phyloP scores from a whole-genome alignment of 2,797 vertebrate species.

The Chromis chromis region DNA sequence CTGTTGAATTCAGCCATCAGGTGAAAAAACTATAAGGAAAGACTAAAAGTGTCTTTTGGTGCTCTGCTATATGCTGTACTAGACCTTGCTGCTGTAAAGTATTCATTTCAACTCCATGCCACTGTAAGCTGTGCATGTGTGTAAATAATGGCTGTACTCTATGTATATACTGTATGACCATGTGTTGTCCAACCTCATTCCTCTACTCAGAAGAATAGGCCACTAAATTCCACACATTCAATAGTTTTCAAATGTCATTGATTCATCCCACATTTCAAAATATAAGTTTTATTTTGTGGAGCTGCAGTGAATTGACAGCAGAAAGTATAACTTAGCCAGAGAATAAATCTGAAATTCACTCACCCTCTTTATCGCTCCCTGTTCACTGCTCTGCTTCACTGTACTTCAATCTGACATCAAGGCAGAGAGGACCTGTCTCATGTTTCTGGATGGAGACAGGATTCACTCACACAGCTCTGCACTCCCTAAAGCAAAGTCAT shows the following conservation, averaged over 20 bases:
- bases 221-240: not conserved
- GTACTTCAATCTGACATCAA: constrained; percentile 32
- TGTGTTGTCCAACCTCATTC: not conserved
- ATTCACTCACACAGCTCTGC: constrained; percentile 22
- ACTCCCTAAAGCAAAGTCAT: constrained; percentile 25
- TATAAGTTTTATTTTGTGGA: constrained; percentile 27
- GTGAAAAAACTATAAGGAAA: too few relatives aligned
- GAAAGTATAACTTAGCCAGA: constrained; percentile 44
- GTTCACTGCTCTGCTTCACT: constrained; percentile 26
- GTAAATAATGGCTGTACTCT: too few relatives aligned
- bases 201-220: not conserved
- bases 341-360: constrained; percentile 52
- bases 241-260: not conserved
- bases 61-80: too few relatives aligned
- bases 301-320: constrained; percentile 36
- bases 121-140: too few relatives aligned
- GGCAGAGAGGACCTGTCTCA: constrained; percentile 26
- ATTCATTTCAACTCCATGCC: too few relatives aligned
- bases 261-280: constrained; percentile 18
- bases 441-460: constrained; percentile 38
- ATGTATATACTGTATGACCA: not conserved
- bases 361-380: constrained; percentile 37
- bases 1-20: not conserved
- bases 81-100: too few relatives aligned
- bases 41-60: too few relatives aligned